A percentile compares a stretch with the other conserved stretches of the same genome.
These are phyloP conservation scores for Sarcophaga caerulescens DNA, from an alignment of 2,888 invertebrate species.

Conservation along the genomic window DNA sequence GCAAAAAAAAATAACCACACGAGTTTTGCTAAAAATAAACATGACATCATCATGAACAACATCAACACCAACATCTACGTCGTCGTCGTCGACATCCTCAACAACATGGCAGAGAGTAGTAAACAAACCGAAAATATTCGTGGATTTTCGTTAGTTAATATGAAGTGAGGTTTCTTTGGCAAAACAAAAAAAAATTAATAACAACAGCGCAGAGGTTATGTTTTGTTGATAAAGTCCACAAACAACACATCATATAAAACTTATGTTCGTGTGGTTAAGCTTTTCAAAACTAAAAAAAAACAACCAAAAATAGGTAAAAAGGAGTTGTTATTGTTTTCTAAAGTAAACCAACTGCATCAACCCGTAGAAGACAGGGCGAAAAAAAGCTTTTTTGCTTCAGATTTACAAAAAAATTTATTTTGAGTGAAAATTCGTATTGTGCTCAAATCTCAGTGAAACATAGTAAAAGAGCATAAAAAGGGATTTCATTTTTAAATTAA, in stretches of 20 bases:
- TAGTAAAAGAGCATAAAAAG: slow-evolving; percentile 1
- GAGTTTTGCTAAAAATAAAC: slow-evolving; percentile 34
- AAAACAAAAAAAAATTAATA: background rate
- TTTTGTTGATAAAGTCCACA: no score
- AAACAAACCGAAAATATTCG: slow-evolving; percentile 3
- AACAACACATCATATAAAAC: no score
- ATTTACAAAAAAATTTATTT: background rate
- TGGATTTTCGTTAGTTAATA: background rate
- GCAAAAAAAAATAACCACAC: background rate
- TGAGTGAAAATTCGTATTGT: background rate
- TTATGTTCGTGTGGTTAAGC: no score
- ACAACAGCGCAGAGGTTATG: background rate
- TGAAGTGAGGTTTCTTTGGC: background rate
- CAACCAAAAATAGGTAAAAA: background rate
- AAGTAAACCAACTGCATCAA: background rate
- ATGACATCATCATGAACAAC: slow-evolving; percentile 41
- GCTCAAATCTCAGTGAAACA: background rate
- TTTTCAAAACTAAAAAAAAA: background rate
- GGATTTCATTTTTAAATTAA: background rate
- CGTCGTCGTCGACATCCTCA: background rate
- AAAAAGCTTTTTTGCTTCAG: background rate
- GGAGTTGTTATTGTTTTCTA: background rate
- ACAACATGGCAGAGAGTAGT: background rate
- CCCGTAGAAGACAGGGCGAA: background rate
- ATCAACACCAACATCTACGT: background rate